These are phyloP conservation scores for Siniperca obscura DNA, from an alignment of 2,797 vertebrate genomes.

Conservation along the genomic window DNA sequence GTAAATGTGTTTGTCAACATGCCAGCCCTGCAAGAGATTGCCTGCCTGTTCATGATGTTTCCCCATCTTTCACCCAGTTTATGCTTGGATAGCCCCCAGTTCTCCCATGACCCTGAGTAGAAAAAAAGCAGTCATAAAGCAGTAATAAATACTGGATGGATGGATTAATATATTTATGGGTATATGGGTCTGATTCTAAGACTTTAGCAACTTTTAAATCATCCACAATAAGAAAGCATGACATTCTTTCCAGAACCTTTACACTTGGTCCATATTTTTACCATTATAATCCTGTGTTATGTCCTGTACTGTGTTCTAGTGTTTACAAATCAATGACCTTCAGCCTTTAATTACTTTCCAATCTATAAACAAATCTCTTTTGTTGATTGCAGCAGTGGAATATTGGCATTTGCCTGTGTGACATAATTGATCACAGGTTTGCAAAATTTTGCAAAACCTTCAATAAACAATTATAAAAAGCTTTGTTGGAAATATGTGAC, in stretches of 20 bases:
- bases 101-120: not conserved
- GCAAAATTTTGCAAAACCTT: conserved; percentile 54
- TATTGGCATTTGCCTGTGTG: conserved; percentile 67
- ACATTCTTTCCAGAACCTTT: not conserved
- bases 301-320: conserved; percentile 20
- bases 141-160: not conserved
- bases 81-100: not conserved
- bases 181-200: not conserved
- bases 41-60: not conserved
- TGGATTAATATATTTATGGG: not conserved
- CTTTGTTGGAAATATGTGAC: conserved; percentile 43
- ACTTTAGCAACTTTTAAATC: too few species aligned
- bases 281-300: conserved; percentile 30
- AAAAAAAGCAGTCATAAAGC: conserved; percentile 1
- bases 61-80: not conserved
- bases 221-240: too few species aligned
- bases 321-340: conserved; percentile 70
- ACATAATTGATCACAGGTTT: conserved; percentile 64
- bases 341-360: conserved; percentile 74
- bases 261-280: conserved; percentile 40
- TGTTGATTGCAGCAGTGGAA: conserved; percentile 65
- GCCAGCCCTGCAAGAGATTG: not conserved
- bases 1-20: conserved; percentile 6
- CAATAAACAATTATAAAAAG: conserved; percentile 59
- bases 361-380: conserved; percentile 70